A percentile compares a stretch with the other conserved stretches of the same genome.
phyloP scores from a whole-genome alignment of 2,797 vertebrate genomes.

The Thripadectes ignobilis region DNA sequence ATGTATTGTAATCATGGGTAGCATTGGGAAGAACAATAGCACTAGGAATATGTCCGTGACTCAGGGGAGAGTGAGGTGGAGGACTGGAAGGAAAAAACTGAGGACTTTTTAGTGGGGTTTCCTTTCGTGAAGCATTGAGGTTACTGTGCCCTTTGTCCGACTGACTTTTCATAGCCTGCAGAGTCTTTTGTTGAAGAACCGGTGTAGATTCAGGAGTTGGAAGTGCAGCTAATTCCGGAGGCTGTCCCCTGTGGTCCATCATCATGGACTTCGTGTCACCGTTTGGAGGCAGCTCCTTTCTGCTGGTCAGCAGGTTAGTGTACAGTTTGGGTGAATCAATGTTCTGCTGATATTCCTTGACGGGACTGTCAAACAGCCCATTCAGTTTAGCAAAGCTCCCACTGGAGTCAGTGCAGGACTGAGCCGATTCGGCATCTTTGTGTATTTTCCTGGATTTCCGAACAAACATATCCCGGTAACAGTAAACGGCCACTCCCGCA shows the following conservation, averaged over 20 bases:
- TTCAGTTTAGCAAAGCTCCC: constrained; percentile 96
- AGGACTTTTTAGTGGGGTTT: constrained; percentile 85
- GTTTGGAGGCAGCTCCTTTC: constrained; percentile 86
- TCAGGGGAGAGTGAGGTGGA: constrained; percentile 86
- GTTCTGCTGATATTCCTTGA: constrained; percentile 95
- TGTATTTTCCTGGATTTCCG: constrained; percentile 90
- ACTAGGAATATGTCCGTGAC: constrained; percentile 93
- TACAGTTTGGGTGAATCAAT: constrained; percentile 95
- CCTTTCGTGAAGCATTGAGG: constrained; percentile 84
- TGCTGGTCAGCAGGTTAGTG: constrained; percentile 89
- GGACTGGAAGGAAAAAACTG: constrained; percentile 91
- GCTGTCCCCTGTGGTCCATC: constrained; percentile 87
- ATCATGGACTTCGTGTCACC: constrained; percentile 91
- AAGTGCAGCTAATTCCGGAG: constrained; percentile 92
- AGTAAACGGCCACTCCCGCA: constrained; percentile 95
- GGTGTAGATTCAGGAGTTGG: constrained; percentile 97
- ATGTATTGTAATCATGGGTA: constrained; percentile 89
- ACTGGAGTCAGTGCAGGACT: constrained; percentile 92
- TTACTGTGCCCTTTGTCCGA: constrained; percentile 88
- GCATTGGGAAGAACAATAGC: constrained; percentile 97
- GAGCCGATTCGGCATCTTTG: constrained; percentile 93
- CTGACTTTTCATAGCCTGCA: constrained; percentile 93
- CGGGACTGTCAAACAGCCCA: constrained; percentile 93
- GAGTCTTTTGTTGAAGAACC: constrained; percentile 92
- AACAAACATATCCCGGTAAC: constrained; percentile 91